These are phyloP conservation scores for Danio aesculapii DNA, from an alignment of 2,797 vertebrate genomes.

Conservation along the genomic window DNA sequence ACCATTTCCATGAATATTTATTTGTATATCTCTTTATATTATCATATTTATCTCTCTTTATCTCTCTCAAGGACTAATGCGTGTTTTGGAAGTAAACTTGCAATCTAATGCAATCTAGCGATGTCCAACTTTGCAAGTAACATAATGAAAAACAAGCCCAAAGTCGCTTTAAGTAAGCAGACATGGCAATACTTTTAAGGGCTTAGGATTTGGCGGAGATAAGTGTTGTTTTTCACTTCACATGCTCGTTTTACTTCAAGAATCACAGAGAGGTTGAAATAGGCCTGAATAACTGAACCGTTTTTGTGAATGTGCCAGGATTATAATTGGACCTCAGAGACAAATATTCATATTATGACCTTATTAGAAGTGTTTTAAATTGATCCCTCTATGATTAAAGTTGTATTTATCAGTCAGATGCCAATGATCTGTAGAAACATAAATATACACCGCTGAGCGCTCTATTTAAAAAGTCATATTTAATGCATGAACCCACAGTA, in stretches of 20 bases:
- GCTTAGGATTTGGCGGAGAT: background rate
- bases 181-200: background rate
- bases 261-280: background rate
- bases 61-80: background rate
- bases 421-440: slow-evolving; percentile 3
- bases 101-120: background rate
- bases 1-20: background rate
- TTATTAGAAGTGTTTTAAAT: background rate
- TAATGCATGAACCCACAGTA: slow-evolving; percentile 47
- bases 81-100: background rate
- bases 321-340: background rate
- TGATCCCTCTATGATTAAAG: background rate
- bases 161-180: background rate
- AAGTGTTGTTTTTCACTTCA: background rate
- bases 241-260: background rate
- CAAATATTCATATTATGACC: background rate
- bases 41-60: background rate
- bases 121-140: background rate
- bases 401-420: slow-evolving; percentile 23
- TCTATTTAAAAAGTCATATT: slow-evolving; percentile 45
- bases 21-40: too few species aligned
- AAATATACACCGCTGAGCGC: slow-evolving; percentile 16
- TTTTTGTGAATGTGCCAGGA: background rate
- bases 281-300: background rate
- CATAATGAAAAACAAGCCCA: background rate